These are phyloP conservation scores for Cerceris rybyensis DNA, from an alignment of 2,888 invertebrate genomes.

Conservation along the genomic window DNA sequence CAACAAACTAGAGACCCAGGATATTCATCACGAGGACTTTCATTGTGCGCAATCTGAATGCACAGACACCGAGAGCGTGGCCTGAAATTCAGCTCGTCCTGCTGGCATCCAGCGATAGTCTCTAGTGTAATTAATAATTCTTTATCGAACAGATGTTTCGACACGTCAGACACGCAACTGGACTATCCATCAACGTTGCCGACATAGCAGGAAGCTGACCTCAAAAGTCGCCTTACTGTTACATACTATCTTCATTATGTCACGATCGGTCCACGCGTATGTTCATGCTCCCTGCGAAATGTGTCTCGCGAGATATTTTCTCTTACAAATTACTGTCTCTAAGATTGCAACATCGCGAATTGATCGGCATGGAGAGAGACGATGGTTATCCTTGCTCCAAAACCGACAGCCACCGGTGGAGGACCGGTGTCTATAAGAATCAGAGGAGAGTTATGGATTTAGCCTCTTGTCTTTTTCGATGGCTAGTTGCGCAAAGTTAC, in stretches of 20 bases:
- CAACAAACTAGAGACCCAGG: no score
- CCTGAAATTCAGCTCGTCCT: conserved; percentile 35
- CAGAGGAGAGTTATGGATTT: background rate
- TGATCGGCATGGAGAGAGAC: conserved; percentile 27
- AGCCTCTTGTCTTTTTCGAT: no score
- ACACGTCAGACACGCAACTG: conserved; percentile 57
- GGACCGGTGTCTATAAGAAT: background rate
- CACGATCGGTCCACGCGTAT: conserved; percentile 31
- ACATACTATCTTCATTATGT: conserved; percentile 56
- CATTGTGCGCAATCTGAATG: conserved; percentile 31
- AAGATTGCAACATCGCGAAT: conserved; percentile 40
- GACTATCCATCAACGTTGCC: conserved; percentile 60
- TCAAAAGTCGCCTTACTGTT: conserved; percentile 40
- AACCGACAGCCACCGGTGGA: background rate
- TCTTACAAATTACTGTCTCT: conserved; percentile 32
- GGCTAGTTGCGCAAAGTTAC: no score
- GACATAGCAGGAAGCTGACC: conserved; percentile 56
- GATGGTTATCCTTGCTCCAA: background rate
- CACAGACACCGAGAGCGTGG: conserved; percentile 13
- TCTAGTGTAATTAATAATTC: conserved; percentile 56
- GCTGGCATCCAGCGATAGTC: conserved; percentile 12
- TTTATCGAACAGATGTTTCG: conserved; percentile 62
- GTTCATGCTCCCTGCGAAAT: conserved; percentile 41
- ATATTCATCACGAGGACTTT: conserved; percentile 22
- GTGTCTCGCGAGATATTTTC: conserved; percentile 37